phyloP scores from a whole-genome alignment of 2,888 invertebrate species.

The Pollenia angustigena region DNA sequence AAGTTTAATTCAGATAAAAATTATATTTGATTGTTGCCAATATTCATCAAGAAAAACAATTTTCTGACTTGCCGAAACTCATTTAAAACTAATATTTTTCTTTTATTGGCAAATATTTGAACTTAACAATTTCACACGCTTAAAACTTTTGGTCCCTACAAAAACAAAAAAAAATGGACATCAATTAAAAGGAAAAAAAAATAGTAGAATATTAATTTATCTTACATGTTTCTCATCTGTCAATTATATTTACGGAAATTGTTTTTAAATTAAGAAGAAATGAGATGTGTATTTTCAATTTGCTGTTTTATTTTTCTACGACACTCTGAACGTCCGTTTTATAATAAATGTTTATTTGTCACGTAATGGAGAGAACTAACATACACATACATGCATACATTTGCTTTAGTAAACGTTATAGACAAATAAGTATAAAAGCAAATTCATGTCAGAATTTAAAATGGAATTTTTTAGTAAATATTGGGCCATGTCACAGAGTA shows the following conservation, averaged over 20 bases:
- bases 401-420: too few relatives aligned
- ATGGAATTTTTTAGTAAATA: background rate
- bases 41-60: conserved; percentile 36
- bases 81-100: conserved; percentile 10
- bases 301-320: background rate
- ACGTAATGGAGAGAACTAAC: conserved; percentile 24
- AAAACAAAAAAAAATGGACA: background rate
- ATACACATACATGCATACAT: background rate
- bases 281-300: conserved; percentile 26
- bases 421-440: background rate
- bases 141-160: background rate
- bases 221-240: conserved; percentile 44
- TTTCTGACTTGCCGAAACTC: conserved; percentile 28
- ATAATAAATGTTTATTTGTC: conserved; percentile 39
- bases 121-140: background rate
- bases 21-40: background rate
- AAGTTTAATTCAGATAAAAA: conserved; percentile 19
- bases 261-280: conserved; percentile 69
- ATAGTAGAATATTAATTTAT: background rate
- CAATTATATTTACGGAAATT: conserved; percentile 72
- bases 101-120: conserved; percentile 11
- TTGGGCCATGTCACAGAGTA: too few relatives aligned
- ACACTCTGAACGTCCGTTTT: background rate
- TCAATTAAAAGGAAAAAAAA: background rate
- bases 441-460: background rate